Conservation (phyloP, 2,113 vertebrate species). For the Actenoides hombroni region DNA sequence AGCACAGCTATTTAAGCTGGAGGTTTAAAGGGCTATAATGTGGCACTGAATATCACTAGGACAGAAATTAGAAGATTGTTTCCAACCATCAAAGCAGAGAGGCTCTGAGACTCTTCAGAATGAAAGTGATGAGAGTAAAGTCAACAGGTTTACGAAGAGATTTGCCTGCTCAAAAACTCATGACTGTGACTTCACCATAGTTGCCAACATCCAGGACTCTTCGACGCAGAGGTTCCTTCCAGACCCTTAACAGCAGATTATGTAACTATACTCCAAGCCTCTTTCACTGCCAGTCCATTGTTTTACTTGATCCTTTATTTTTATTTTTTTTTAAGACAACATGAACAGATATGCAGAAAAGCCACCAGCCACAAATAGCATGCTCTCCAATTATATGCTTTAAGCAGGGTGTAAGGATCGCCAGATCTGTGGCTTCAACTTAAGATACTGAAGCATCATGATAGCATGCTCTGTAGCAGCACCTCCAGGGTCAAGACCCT, state of each 20-base stretch:
- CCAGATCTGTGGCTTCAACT: neutral
- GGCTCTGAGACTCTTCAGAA: neutral
- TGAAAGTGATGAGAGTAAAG: neutral
- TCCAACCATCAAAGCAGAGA: neutral
- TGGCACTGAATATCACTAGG: slow-evolving; percentile 4
- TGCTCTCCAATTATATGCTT: neutral
- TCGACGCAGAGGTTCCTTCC: neutral
- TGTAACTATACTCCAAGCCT: neutral
- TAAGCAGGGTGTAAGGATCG: neutral
- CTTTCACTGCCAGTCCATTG: neutral
- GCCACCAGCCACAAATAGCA: neutral
- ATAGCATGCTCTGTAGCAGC: neutral
- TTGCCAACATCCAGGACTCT: neutral
- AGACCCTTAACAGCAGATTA: neutral
- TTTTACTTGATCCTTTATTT: neutral
- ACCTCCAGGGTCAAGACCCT: neutral
- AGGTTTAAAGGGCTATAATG: neutral
- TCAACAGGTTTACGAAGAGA: neutral
- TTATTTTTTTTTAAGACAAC: neutral
- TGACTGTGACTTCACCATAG: neutral
- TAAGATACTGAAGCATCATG: neutral
- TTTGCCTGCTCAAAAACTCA: neutral
- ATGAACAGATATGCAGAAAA: neutral
- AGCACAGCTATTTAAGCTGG: slow-evolving; percentile 30
- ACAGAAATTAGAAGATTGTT: neutral